These are phyloP conservation scores for Lampris megalopsis DNA, from an alignment of 2,113 vertebrate species.

Conservation along the genomic window DNA sequence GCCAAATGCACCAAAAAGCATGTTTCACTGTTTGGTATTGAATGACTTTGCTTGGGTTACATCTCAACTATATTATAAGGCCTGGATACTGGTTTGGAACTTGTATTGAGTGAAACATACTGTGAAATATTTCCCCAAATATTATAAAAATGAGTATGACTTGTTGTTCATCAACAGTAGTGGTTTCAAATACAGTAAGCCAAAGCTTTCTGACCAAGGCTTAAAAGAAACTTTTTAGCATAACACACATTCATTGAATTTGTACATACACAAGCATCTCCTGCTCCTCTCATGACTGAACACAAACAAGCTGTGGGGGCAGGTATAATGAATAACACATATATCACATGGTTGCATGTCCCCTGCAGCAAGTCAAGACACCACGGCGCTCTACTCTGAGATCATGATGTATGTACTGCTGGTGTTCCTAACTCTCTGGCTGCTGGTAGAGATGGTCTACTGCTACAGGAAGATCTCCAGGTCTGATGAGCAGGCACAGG, in stretches of 20 bases:
- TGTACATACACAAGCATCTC: slow-evolving; percentile 10
- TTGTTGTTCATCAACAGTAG: slow-evolving; percentile 17
- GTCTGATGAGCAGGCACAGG: slow-evolving; percentile 91
- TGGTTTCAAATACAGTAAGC: slow-evolving; percentile 13
- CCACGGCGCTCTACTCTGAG: slow-evolving; percentile 91
- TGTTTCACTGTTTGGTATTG: slow-evolving; percentile 2
- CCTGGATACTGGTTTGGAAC: background rate
- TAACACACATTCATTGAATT: background rate
- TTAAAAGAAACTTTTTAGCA: background rate
- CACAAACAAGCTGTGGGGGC: background rate
- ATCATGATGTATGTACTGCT: slow-evolving; percentile 99
- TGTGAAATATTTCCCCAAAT: background rate
- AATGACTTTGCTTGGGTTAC: slow-evolving; percentile 21
- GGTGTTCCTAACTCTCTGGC: slow-evolving; percentile 96
- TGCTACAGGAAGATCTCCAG: slow-evolving; percentile 98
- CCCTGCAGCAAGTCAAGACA: slow-evolving; percentile 85
- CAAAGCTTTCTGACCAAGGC: background rate
- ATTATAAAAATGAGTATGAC: background rate
- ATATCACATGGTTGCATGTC: slow-evolving; percentile 41
- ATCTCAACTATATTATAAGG: background rate
- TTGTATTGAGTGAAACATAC: slow-evolving; percentile 1
- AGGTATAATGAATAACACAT: slow-evolving; percentile 60
- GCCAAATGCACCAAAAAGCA: slow-evolving; percentile 27
- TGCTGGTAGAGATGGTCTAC: slow-evolving; percentile 97
- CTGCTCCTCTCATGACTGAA: background rate